Base-by-base conservation (phyloP, 2,888 invertebrate species). In the Cremastinae sp. region DNA sequence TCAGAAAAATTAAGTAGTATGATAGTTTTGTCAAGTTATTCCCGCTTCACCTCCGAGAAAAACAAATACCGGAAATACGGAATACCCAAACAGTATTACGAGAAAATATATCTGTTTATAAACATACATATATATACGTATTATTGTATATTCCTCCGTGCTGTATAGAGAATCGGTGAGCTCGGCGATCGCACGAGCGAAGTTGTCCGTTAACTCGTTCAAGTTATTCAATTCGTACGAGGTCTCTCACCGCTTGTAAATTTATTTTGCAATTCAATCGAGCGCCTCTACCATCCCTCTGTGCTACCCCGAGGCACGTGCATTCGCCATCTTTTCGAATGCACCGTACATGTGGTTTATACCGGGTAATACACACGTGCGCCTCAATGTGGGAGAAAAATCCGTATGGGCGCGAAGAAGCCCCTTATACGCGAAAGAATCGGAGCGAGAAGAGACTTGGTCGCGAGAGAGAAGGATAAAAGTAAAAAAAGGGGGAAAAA, bases 181-280 rank as follows among this genome's bases (percentile, higher is more conserved):
- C 47, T 28, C 39, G 35, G 18, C 72, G 75, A 71, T 74, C 74
- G 61, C 47, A 56, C 65, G 47, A 72, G 78, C 68, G 74, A 75
- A 75, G 74, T 72, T 79, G 78, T 69, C 75, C 75, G 78, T 80
- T 82, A 82, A 84, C 82, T 83, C 80, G 79, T 79, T 81, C 74
- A 82, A 83, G 79, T 83, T 83, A 83, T 84, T 84, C 83, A 82
- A 83, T 83, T 83, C 80, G 79, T 77, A 75, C 74, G 65, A 68
- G 74, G 59, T 35, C 75, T 80, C 81, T 81, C 80, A 80, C 81
- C 82, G 80, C 81, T 83, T 82, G 83, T 81, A 82, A 82, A 82
- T 83, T 83, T 83, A 83, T 82, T 83, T 82, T 81, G 81, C 83
- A 81, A 83, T 83, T 83, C 82, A 82, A 83, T 83, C 82, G 82